A percentile compares a stretch with the other conserved stretches of the same genome.
Conservation (phyloP, 2,797 vertebrate genomes). For the Lophius americanus region DNA sequence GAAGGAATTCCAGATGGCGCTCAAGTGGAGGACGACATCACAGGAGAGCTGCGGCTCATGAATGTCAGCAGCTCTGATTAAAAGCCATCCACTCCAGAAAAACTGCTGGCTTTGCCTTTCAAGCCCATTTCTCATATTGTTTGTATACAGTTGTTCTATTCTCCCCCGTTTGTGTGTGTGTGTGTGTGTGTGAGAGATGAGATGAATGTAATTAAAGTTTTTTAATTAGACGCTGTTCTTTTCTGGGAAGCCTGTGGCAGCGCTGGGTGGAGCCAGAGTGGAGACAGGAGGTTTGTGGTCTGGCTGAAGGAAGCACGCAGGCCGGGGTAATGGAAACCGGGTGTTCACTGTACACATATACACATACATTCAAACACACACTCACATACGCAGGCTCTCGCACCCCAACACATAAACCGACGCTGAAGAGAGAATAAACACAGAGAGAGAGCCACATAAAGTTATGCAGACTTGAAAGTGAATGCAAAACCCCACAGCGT, state of each 20-base stretch:
- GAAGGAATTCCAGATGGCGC: slow-evolving; percentile 63
- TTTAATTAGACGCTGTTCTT: slow-evolving; percentile 81
- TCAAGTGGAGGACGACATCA: slow-evolving; percentile 53
- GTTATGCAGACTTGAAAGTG: slow-evolving; percentile 53
- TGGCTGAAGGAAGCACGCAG: slow-evolving; percentile 69
- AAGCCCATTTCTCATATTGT: slow-evolving; percentile 67
- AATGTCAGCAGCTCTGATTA: slow-evolving; percentile 69
- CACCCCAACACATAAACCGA: slow-evolving; percentile 8
- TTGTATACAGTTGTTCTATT: slow-evolving; percentile 71
- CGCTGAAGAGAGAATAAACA: slow-evolving; percentile 38
- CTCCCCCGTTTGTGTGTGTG: slow-evolving; percentile 35
- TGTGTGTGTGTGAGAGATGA: slow-evolving; percentile 56
- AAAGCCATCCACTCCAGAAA: slow-evolving; percentile 49
- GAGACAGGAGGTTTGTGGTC: slow-evolving; percentile 81
- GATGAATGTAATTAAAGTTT: slow-evolving; percentile 78
- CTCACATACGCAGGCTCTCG: slow-evolving; percentile 9
- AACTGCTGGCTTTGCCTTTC: slow-evolving; percentile 51
- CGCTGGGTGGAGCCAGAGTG: slow-evolving; percentile 76
- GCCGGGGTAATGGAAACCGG: slow-evolving; percentile 81
- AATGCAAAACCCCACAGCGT: slow-evolving; percentile 34
- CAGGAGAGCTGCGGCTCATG: slow-evolving; percentile 51
- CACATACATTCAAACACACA: slow-evolving; percentile 34
- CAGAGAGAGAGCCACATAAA: slow-evolving; percentile 47
- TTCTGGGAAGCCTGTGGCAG: slow-evolving; percentile 80
- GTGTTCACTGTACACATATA: slow-evolving; percentile 66